Base-by-base conservation (phyloP, 2,888 invertebrate species). In the Pherbina coryleti region DNA sequence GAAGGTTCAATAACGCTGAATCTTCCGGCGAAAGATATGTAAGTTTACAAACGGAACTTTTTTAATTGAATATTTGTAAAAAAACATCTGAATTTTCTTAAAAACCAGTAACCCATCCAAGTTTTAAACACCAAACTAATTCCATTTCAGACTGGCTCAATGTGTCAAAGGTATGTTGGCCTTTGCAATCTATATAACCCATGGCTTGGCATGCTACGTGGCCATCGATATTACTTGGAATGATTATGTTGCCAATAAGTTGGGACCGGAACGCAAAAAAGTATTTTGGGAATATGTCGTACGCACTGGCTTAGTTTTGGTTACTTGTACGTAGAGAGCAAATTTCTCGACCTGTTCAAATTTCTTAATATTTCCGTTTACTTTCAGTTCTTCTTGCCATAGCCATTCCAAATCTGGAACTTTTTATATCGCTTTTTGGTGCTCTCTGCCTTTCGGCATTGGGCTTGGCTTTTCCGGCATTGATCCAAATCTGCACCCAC, bases 191-290 rank as follows among this genome's bases (percentile, higher is more conserved):
- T 97, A 95, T 90, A 93, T 98, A 75, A 96, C 98, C 0, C 98
- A 98, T 88, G 95, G 95, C 0, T 91, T 99, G 51, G 98, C 98
- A 85, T 96, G 97, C 89, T 99, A 98, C 90, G 98, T 99, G 2
- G 98, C 98, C 8, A 94, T 98, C 83, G 96, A 96, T 85, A 97
- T 99, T 82, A 91, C 96, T 66, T 98, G 97, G 97, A 96, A 95
- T 84, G 93, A 94, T 77, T 95, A 94, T 87, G 90, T 95, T 9
- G 89, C 91, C 19, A 91, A 91, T 9, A 91, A 90, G 81, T 90
- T 95, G 64, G 92, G 92, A 69, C 92, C 93, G 85, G 92, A 91
- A 88, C 91, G 92, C 5, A 91, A 91, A 81, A 92, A 93, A 80
- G 62, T 92, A 0, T 83, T 94, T 69, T 94, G 94, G 92, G 97